Conservation (phyloP, 1,140 invertebrate genomes). For the Maconellicoccus hirsutus region DNA sequence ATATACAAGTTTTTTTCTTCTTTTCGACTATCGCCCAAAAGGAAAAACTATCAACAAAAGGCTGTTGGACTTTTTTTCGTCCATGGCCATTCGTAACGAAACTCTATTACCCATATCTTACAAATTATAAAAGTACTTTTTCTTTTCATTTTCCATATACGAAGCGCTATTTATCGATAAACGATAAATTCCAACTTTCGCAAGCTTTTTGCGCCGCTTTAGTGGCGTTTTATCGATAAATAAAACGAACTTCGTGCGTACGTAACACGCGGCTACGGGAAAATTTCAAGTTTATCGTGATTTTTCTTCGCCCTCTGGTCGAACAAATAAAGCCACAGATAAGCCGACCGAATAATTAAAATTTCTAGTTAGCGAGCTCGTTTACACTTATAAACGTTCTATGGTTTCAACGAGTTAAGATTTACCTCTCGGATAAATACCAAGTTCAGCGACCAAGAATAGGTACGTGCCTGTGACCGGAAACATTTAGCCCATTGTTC, state of each 20-base stretch:
- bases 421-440: neutral
- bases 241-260: no score
- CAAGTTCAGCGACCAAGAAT: no score
- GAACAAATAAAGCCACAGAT: neutral
- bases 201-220: no score
- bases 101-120: slow-evolving; percentile 17
- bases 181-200: slow-evolving; percentile 14
- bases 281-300: neutral
- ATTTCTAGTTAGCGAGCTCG: neutral
- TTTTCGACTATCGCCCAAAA: no score
- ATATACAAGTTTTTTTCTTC: no score
- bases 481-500: neutral
- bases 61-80: slow-evolving; percentile 12
- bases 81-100: neutral
- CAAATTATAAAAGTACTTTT: slow-evolving; percentile 20
- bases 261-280: neutral
- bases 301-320: neutral
- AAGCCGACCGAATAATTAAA: neutral
- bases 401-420: neutral
- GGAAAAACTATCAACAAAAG: neutral
- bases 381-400: neutral
- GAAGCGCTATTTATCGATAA: neutral
- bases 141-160: neutral
- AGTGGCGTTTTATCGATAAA: neutral
- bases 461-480: neutral